A percentile compares a stretch with the other conserved stretches of the same genome.
Evolutionary conservation across 2,888 invertebrate genomes (phyloP).

Genomic region (Eulithis prunata): DNA sequence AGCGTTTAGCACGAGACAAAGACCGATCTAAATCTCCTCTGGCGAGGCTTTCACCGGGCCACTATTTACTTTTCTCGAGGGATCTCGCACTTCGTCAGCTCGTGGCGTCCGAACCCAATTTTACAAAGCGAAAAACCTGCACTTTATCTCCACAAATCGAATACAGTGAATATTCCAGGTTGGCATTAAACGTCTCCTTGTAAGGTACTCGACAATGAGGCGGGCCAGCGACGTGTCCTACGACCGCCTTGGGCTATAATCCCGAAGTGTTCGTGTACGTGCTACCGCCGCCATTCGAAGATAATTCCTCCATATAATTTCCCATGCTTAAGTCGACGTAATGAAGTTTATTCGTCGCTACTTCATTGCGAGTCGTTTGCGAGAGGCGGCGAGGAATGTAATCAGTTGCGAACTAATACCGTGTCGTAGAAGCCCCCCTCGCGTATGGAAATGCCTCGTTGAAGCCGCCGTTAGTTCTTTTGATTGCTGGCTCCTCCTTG

Average conservation of each 20-base stretch:
- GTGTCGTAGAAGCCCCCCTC: constrained; percentile 75
- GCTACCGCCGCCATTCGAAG: constrained; percentile 71
- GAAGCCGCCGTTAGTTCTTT: constrained; percentile 80
- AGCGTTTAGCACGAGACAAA: constrained; percentile 80
- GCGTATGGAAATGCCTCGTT: constrained; percentile 82
- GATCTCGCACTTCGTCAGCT: constrained; percentile 65
- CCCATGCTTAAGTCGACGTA: constrained; percentile 80
- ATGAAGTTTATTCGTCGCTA: constrained; percentile 83
- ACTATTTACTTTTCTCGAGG: constrained; percentile 79
- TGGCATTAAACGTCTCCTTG: constrained; percentile 54
- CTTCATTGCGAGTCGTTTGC: constrained; percentile 80
- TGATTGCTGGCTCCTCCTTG: constrained; percentile 78
- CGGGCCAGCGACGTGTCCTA: constrained; percentile 59
- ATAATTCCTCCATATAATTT: constrained; percentile 83
- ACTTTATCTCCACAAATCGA: constrained; percentile 52
- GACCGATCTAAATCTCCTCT: constrained; percentile 77
- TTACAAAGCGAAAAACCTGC: constrained; percentile 62
- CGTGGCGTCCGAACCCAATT: constrained; percentile 63
- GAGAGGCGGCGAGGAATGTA: constrained; percentile 77
- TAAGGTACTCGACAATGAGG: constrained; percentile 58
- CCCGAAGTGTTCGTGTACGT: constrained; percentile 71
- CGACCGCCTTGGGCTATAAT: constrained; percentile 70
- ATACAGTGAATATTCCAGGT: constrained; percentile 57
- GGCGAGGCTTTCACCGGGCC: constrained; percentile 68
- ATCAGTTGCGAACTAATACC: constrained; percentile 83